A percentile compares a stretch with the other conserved stretches of the same genome.
phyloP scores from a whole-genome alignment of 2,797 vertebrate species.

The Florisuga fusca region DNA sequence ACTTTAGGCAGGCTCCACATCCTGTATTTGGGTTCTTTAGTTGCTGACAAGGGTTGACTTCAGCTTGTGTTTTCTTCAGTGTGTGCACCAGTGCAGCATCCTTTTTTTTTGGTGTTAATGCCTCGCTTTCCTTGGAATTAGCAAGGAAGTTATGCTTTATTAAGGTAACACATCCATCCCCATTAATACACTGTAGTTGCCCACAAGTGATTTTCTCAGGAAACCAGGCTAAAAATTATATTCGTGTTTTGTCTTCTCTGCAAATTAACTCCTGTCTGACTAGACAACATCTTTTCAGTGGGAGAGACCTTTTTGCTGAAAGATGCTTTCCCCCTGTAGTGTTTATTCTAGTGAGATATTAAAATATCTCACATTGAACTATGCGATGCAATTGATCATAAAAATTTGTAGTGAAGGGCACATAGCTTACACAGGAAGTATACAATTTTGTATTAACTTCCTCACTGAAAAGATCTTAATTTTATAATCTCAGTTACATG shows the following conservation, averaged over 20 bases:
- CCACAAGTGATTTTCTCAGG: not conserved
- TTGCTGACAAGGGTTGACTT: not conserved
- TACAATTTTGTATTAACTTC: not conserved
- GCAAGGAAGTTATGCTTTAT: not conserved
- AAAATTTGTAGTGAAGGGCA: not conserved
- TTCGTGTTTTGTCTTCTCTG: not conserved
- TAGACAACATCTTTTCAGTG: not conserved
- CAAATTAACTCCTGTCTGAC: not conserved
- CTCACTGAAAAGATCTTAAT: not conserved
- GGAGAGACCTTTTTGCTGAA: not conserved
- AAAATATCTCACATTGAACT: not conserved
- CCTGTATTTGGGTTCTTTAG: not conserved
- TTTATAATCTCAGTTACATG: not conserved
- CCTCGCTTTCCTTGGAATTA: not conserved
- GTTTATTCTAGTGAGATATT: not conserved
- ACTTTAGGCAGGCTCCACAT: not conserved
- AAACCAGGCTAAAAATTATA: not conserved
- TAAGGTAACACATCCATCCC: not conserved
- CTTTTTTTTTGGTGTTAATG: not conserved
- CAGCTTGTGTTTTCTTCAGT: not conserved
- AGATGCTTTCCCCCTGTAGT: not conserved
- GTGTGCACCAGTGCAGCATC: not conserved
- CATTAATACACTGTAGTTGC: not conserved
- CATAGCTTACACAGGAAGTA: not conserved
- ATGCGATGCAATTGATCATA: not conserved